phyloP scores from a whole-genome alignment of 2,888 invertebrate genomes.

The Cosmorhoe ocellata region DNA sequence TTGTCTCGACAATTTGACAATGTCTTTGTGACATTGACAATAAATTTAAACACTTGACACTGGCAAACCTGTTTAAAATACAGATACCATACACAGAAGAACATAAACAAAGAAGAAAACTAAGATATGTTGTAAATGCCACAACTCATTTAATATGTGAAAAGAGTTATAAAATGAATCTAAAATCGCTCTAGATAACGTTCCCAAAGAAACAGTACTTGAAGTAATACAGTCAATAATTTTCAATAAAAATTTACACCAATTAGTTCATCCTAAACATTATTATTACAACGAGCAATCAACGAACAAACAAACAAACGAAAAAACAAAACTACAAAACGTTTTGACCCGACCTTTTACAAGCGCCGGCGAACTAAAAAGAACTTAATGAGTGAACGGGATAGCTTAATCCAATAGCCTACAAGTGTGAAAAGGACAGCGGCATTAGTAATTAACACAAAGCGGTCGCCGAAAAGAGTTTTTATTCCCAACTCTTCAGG shows the following conservation, averaged over 20 bases:
- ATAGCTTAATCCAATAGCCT: conserved; percentile 28
- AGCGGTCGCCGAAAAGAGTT: conserved; percentile 75
- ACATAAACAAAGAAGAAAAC: too few relatives aligned
- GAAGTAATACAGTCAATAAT: conserved; percentile 43
- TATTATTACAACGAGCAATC: conserved; percentile 76
- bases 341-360: conserved; percentile 74
- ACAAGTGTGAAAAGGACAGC: conserved; percentile 37
- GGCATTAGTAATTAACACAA: conserved; percentile 70
- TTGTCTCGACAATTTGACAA: too few relatives aligned
- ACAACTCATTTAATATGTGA: too few relatives aligned
- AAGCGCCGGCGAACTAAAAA: conserved; percentile 62
- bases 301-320: conserved; percentile 66
- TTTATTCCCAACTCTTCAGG: conserved; percentile 54
- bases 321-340: conserved; percentile 61
- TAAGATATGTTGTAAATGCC: too few relatives aligned
- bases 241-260: conserved; percentile 78
- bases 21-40: too few relatives aligned
- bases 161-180: too few relatives aligned
- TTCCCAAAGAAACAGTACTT: too few relatives aligned
- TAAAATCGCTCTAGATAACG: too few relatives aligned
- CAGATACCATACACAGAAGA: too few relatives aligned
- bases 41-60: too few relatives aligned
- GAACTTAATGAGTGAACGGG: conserved; percentile 38
- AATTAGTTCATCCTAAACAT: conserved; percentile 76
- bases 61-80: too few relatives aligned